These are phyloP conservation scores for Sceliomorpha sp. DNA, from an alignment of 2,888 invertebrate species.

Conservation along the genomic window DNA sequence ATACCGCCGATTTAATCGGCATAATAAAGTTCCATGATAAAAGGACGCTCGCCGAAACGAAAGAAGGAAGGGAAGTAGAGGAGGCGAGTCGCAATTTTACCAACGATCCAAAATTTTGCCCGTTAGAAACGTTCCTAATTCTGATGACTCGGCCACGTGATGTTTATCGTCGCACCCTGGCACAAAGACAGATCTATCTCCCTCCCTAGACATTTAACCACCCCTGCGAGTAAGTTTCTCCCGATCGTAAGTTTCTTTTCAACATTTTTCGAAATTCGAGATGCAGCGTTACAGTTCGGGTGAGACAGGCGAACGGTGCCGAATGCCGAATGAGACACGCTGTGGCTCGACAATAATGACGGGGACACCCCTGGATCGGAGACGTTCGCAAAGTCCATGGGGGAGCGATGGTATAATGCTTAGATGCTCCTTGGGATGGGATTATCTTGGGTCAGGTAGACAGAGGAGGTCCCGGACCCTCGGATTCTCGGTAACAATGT, in stretches of 20 bases:
- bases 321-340: constrained; percentile 61
- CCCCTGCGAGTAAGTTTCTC: constrained; percentile 8
- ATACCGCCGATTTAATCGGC: not conserved
- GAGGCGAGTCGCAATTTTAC: no score
- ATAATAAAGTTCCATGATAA: not conserved
- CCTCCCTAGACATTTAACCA: constrained; percentile 18
- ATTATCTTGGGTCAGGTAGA: constrained; percentile 79
- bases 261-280: constrained; percentile 50
- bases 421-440: constrained; percentile 70
- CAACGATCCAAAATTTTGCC: no score
- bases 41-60: not conserved
- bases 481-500: constrained; percentile 62
- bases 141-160: constrained; percentile 49
- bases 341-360: constrained; percentile 30
- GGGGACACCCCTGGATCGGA: constrained; percentile 42
- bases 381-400: constrained; percentile 63
- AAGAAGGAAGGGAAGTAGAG: no score
- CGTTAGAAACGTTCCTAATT: constrained; percentile 13
- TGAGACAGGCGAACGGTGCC: constrained; percentile 22
- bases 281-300: constrained; percentile 21
- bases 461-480: constrained; percentile 31
- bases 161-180: constrained; percentile 55
- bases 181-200: constrained; percentile 39
- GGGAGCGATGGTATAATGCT: constrained; percentile 66
- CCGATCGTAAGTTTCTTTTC: constrained; percentile 33